A percentile compares a stretch with the other conserved stretches of the same genome.
These are phyloP conservation scores for Verasper variegatus DNA, from an alignment of 2,113 vertebrate genomes.

Conservation along the genomic window DNA sequence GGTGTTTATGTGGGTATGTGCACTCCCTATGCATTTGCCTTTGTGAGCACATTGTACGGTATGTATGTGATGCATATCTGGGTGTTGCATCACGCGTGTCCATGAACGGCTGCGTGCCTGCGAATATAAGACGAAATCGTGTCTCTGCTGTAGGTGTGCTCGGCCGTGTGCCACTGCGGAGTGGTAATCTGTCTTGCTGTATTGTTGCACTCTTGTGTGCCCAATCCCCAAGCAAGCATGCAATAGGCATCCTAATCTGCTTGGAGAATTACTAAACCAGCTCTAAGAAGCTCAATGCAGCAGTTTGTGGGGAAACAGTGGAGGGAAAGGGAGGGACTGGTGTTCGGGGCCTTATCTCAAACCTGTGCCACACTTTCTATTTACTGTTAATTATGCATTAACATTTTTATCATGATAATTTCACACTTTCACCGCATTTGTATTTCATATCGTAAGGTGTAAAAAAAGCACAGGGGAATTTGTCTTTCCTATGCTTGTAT, in stretches of 20 bases:
- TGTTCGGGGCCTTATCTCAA: constrained; percentile 4
- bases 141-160: constrained; percentile 28
- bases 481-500: background rate
- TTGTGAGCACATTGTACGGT: background rate
- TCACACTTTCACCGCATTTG: background rate
- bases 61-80: constrained; percentile 16
- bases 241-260: constrained; percentile 77
- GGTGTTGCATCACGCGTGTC: constrained; percentile 18
- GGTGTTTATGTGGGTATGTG: constrained; percentile 17
- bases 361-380: background rate
- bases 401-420: background rate
- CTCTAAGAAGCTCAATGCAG: constrained; percentile 54
- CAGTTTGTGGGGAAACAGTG: constrained; percentile 46
- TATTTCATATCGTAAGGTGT: background rate
- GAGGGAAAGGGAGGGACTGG: background rate
- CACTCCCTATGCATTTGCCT: background rate
- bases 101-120: constrained; percentile 15
- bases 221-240: constrained; percentile 76
- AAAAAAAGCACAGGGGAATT: background rate
- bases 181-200: constrained; percentile 68
- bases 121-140: constrained; percentile 24
- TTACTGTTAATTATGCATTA: background rate
- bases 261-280: constrained; percentile 71
- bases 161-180: constrained; percentile 52
- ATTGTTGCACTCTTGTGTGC: constrained; percentile 58